Conservation (phyloP, 2,888 invertebrate species). For the Meganola albula region DNA sequence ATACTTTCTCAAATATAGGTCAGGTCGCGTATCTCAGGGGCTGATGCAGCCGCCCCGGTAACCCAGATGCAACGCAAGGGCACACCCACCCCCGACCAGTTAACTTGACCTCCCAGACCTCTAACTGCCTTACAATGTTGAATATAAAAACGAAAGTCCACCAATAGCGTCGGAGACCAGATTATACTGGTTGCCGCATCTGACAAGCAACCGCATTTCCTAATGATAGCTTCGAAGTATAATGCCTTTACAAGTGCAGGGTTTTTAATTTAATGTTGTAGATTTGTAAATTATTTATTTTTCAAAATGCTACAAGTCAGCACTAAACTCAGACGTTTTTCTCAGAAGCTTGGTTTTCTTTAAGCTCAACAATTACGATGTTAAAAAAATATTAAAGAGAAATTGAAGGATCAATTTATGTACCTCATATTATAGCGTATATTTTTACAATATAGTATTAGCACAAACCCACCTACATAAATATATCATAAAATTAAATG, state of each 20-base stretch:
- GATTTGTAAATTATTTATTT: too few relatives aligned
- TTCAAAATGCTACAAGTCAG: too few relatives aligned
- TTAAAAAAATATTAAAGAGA: too few relatives aligned
- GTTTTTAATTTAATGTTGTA: conserved; percentile 16
- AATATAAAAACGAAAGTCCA: conserved; percentile 7
- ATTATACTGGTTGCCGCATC: conserved; percentile 14
- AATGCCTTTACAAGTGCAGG: conserved; percentile 21
- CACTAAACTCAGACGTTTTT: too few relatives aligned
- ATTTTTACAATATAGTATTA: too few relatives aligned
- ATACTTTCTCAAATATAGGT: conserved; percentile 51
- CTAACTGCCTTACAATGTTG: conserved; percentile 13
- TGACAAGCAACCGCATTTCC: conserved; percentile 29
- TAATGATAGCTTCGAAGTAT: conserved; percentile 25
- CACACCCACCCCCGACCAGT: conserved; percentile 33
- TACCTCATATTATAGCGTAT: too few relatives aligned
- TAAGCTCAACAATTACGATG: too few relatives aligned
- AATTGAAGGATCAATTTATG: too few relatives aligned
- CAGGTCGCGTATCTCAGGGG: conserved; percentile 48
- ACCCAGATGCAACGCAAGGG: conserved; percentile 62
- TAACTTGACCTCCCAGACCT: conserved; percentile 26
- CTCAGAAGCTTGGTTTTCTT: too few relatives aligned
- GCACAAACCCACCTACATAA: too few relatives aligned
- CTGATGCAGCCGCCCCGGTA: conserved; percentile 60
- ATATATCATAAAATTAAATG: too few relatives aligned
- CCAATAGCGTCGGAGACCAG: conserved; percentile 10